A percentile compares a stretch with the other conserved stretches of the same genome.
These are phyloP conservation scores for Perca schrenkii DNA, from an alignment of 2,113 vertebrate genomes.

Conservation along the genomic window DNA sequence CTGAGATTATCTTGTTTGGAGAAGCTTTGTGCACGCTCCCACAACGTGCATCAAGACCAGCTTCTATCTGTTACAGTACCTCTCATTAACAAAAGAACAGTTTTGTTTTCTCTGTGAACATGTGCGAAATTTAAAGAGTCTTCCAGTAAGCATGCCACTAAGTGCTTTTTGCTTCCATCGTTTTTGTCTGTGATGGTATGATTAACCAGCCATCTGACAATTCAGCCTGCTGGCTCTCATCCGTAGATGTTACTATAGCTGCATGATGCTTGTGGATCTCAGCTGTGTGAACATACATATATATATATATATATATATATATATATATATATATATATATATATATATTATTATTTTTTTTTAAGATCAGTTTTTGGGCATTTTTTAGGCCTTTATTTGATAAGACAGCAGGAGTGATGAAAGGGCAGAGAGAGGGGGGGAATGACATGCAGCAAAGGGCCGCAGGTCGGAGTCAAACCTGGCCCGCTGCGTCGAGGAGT, in stretches of 20 bases:
- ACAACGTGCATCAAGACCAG: not conserved
- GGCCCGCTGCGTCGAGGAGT: too few species aligned
- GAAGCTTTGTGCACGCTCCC: constrained; percentile 11
- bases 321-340: too few species aligned
- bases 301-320: too few species aligned
- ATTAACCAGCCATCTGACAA: not conserved
- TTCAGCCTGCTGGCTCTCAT: constrained; percentile 1
- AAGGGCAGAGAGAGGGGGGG: too few species aligned
- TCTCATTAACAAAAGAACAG: constrained; percentile 12
- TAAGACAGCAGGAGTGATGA: too few species aligned
- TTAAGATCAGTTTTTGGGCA: too few species aligned
- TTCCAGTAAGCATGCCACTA: not conserved
- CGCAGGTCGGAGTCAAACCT: too few species aligned
- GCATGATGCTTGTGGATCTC: not conserved
- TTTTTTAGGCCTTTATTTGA: too few species aligned
- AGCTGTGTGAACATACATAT: not conserved
- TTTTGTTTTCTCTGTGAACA: not conserved
- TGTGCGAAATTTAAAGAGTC: not conserved
- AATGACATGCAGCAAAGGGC: too few species aligned
- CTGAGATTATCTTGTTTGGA: constrained; percentile 42
- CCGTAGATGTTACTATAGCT: not conserved
- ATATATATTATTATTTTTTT: not conserved
- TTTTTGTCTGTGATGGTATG: not conserved
- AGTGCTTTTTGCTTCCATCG: not conserved
- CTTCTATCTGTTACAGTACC: not conserved